phyloP scores from a whole-genome alignment of 2,888 invertebrate species.

The Brachyopa scutellaris region DNA sequence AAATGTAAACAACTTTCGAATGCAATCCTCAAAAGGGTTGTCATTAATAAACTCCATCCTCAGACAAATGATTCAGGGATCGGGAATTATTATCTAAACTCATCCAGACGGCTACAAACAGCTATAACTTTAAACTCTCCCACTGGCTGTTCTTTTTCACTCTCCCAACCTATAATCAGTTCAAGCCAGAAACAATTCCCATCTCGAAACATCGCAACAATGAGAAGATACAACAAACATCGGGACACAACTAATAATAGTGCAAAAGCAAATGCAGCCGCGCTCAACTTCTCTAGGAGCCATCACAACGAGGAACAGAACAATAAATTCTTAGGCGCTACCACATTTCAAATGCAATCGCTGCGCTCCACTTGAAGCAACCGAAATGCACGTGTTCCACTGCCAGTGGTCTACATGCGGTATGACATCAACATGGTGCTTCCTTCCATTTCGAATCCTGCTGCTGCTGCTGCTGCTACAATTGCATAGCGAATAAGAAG shows the following conservation, averaged over 20 bases:
- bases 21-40: neutral
- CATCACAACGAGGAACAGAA: conserved; percentile 67
- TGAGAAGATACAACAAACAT: conserved; percentile 61
- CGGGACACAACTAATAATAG: conserved; percentile 74
- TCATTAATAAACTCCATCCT: conserved; percentile 16
- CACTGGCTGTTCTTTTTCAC: conserved; percentile 56
- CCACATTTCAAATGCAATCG: conserved; percentile 73
- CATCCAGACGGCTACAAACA: conserved; percentile 15
- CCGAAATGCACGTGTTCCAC: conserved; percentile 68
- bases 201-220: neutral
- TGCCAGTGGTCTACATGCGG: conserved; percentile 66
- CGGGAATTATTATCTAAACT: conserved; percentile 30
- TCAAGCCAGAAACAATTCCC: conserved; percentile 51
- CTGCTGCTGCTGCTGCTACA: conserved; percentile 19
- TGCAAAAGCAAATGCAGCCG: conserved; percentile 61
- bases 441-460: neutral
- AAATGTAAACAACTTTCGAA: conserved; percentile 20
- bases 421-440: conserved; percentile 57
- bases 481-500: neutral
- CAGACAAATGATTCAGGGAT: conserved; percentile 25
- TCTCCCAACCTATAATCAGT: conserved; percentile 70
- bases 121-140: conserved; percentile 24
- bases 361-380: conserved; percentile 27
- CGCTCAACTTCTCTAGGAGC: conserved; percentile 18
- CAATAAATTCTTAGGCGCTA: conserved; percentile 74